Base-by-base conservation (phyloP, 2,797 vertebrate genomes). In the Gymnothorax reevesii region DNA sequence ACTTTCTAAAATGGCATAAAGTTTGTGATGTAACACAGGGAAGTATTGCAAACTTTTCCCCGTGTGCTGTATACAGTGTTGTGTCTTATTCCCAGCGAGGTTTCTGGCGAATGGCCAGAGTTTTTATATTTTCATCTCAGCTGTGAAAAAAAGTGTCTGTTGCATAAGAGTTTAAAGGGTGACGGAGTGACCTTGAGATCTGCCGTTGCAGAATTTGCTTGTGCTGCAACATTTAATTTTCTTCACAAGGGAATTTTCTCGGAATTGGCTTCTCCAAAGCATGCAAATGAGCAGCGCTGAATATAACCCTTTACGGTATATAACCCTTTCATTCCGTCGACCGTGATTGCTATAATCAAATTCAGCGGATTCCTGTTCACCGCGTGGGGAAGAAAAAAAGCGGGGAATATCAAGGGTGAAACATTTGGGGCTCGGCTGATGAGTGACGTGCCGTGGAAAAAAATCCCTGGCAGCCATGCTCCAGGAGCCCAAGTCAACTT, bases 241-340 rank as follows among this genome's bases (percentile, higher is more conserved):
- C 89, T 90, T 69, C 57, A 73, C 83, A 59, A 64, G 69, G 55
- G 85, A 69, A 62, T 66, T 13, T 57, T 54, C 66, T 88, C 49
- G 33, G 71, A 59, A 84, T 86, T 59, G 91, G 92, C 91, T 90
- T 92, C 90, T 92, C 15, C 55, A 93, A 94, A 93, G 93, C 92
- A 91, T n/a, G 89, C 92, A 90, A 90, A 94, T 95, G 94, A 94
- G 95, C 94, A 94, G 94, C 95, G 95, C 92, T 94, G 92, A 89
- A 93, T 90, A 91, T 88, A 85, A 86, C 92, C 90, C 91, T 94
- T 95, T 94, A 93, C 94, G 94, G 93, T 91, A 64, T 64, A 20
- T 75, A 75, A 75, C 71, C 71, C 71, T 90, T 90, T 90, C 82
- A 90, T 92, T 94, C 93, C 94, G 92, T 94, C 93, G 95, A 93